Percentiles rank a stretch among this genome's conserved stretches.
Evolutionary conservation across 1,140 invertebrate species (phyloP).

Genomic region (Sipha flava): DNA sequence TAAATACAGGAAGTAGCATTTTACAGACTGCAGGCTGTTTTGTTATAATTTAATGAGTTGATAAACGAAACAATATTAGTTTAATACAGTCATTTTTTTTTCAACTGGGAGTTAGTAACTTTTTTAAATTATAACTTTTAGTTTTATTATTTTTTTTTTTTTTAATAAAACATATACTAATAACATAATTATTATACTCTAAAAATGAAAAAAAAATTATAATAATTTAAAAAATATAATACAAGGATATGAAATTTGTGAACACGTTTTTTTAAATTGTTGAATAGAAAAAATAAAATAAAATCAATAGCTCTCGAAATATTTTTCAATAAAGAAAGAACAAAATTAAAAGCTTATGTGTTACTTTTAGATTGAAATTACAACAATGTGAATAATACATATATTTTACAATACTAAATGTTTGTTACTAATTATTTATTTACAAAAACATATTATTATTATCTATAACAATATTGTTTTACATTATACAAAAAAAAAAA

Average conservation of each 20-base stretch:
- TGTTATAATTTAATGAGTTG: neutral
- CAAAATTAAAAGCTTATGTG: neutral
- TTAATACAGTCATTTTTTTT: neutral
- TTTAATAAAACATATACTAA: neutral
- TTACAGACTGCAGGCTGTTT: neutral
- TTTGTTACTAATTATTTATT: slow-evolving; percentile 26
- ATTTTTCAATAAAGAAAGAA: neutral
- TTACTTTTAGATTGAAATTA: slow-evolving; percentile 5
- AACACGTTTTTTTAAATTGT: neutral
- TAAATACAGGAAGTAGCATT: neutral
- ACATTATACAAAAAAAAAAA: neutral
- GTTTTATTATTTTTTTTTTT: neutral
- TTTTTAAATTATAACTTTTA: neutral
- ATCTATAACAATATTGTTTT: slow-evolving; percentile 25
- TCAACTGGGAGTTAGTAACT: neutral
- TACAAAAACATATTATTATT: slow-evolving; percentile 26
- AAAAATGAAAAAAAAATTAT: slow-evolving; percentile 9
- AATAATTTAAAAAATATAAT: slow-evolving; percentile 7
- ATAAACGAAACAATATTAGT: neutral
- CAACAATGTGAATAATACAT: neutral
- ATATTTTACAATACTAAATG: slow-evolving; percentile 10
- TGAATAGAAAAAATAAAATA: slow-evolving; percentile 11
- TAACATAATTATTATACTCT: slow-evolving; percentile 22
- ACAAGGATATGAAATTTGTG: neutral
- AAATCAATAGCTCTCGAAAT: neutral